Conservation (phyloP, 2,113 vertebrate genomes). For the Chloropsis hardwickii region DNA sequence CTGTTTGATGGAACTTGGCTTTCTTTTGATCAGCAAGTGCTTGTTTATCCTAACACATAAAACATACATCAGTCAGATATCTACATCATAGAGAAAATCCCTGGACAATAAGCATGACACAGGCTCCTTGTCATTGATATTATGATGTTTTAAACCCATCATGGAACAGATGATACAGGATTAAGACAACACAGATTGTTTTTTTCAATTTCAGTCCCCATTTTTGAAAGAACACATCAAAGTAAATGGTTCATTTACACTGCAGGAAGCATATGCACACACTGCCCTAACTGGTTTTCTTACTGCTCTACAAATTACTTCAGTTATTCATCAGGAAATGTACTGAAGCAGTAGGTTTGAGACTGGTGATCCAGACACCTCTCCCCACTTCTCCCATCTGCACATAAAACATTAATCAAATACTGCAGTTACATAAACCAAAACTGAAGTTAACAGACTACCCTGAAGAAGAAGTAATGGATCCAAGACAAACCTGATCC, state of each 20-base stretch:
- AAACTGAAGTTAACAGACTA: neutral
- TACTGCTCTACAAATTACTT: neutral
- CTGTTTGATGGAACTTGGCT: slow-evolving; percentile 97
- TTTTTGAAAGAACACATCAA: neutral
- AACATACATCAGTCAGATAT: rapidly evolving
- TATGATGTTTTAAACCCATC: neutral
- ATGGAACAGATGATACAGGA: neutral
- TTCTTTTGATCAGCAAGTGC: slow-evolving; percentile 98
- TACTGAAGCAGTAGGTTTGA: neutral
- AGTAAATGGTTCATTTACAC: neutral
- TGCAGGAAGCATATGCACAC: neutral
- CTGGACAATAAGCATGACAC: rapidly evolving
- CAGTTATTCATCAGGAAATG: neutral
- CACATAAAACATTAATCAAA: neutral
- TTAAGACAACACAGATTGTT: neutral
- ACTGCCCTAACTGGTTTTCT: neutral
- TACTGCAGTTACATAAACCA: neutral
- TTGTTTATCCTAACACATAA: slow-evolving; percentile 88
- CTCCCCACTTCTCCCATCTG: neutral
- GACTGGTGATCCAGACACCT: neutral
- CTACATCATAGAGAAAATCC: rapidly evolving
- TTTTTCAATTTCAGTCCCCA: neutral
- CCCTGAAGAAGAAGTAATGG: neutral
- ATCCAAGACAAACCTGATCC: neutral
- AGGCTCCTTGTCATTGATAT: neutral